These are phyloP conservation scores for Drosophila melanocephala DNA, from an alignment of 2,888 invertebrate genomes.

Conservation along the genomic window DNA sequence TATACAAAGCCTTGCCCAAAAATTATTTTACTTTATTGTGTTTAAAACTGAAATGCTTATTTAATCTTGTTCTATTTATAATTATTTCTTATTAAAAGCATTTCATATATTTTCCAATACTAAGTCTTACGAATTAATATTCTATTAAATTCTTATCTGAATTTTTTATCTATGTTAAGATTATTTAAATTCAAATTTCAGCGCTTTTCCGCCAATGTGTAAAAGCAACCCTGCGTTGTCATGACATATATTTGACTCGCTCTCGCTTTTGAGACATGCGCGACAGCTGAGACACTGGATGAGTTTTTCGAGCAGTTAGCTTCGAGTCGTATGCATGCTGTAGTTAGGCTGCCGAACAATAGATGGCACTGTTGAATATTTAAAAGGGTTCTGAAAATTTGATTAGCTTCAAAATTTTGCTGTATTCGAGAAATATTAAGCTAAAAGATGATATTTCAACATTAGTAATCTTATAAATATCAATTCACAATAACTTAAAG, in stretches of 20 bases:
- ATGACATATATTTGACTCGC: constrained; percentile 18
- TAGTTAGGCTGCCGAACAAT: not conserved
- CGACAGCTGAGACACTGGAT: not conserved
- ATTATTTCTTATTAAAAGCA: not conserved
- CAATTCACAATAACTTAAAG: not conserved
- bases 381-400: not conserved
- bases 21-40: constrained; percentile 21
- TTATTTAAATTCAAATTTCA: not conserved
- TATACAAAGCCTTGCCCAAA: constrained; percentile 11
- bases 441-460: not conserved
- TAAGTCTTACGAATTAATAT: not conserved
- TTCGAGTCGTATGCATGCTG: not conserved
- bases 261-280: not conserved
- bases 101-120: not conserved
- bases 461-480: not conserved
- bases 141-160: not conserved
- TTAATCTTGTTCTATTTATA: not conserved
- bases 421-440: not conserved
- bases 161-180: not conserved
- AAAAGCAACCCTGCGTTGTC: not conserved
- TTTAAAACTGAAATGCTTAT: not conserved
- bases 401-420: not conserved
- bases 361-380: constrained; percentile 12
- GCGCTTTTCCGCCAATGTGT: not conserved
- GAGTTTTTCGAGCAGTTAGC: constrained; percentile 21